These are phyloP conservation scores for Mixornis gularis DNA, from an alignment of 2,113 vertebrate genomes.

Conservation along the genomic window DNA sequence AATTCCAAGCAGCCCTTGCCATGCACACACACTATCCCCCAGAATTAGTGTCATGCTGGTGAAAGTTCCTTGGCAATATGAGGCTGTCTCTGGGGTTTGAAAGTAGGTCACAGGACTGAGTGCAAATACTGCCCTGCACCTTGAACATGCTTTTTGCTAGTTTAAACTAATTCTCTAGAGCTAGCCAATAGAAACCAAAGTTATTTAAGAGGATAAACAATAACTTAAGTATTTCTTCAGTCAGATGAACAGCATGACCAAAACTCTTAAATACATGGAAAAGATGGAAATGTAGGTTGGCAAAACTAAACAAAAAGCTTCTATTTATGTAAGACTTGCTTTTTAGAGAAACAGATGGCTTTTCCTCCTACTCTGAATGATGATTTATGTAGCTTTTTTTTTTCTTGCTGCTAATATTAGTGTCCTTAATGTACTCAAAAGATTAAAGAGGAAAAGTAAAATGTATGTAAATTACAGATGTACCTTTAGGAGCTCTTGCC, in stretches of 20 bases:
- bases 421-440: neutral
- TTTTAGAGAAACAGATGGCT: conserved; percentile 12
- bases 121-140: neutral
- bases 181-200: neutral
- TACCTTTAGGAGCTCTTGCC: neutral
- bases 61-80: neutral
- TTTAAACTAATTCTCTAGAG: neutral
- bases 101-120: neutral
- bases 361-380: neutral
- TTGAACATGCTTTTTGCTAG: neutral
- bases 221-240: neutral
- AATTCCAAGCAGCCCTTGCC: neutral
- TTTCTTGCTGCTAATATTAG: neutral
- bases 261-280: neutral
- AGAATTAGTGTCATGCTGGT: neutral
- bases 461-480: neutral
- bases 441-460: neutral
- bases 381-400: neutral
- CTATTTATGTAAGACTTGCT: neutral
- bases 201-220: neutral
- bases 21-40: neutral
- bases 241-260: neutral
- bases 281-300: neutral
- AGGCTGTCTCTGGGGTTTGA: neutral
- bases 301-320: neutral